A percentile compares a stretch with the other conserved stretches of the same genome.
Conservation (phyloP, 2,797 vertebrate genomes). For the Poeciliopsis presidionis region DNA sequence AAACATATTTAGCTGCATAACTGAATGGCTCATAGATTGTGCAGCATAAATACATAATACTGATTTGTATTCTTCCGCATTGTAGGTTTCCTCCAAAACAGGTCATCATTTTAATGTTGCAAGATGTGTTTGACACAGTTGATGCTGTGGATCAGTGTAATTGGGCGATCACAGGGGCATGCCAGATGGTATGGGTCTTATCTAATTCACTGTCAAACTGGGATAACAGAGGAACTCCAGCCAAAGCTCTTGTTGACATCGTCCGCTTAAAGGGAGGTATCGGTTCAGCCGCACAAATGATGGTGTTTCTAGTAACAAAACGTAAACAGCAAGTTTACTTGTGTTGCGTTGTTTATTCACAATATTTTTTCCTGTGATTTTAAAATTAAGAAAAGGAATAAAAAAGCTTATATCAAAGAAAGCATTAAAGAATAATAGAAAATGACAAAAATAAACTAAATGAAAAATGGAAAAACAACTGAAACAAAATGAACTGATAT, state of each 20-base stretch:
- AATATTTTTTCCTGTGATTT: background rate
- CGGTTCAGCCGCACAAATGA: background rate
- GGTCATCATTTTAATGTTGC: constrained; percentile 18
- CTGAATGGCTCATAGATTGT: background rate
- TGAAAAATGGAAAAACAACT: background rate
- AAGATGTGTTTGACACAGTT: constrained; percentile 50
- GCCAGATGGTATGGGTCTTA: constrained; percentile 61
- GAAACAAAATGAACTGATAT: background rate
- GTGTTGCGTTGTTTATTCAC: background rate
- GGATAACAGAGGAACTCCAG: constrained; percentile 50
- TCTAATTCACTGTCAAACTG: constrained; percentile 57
- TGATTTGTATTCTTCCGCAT: background rate
- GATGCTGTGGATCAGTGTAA: constrained; percentile 51
- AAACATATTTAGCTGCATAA: background rate
- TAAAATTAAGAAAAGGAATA: background rate
- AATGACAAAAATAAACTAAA: background rate
- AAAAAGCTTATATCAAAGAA: background rate
- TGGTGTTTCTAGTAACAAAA: constrained; percentile 21
- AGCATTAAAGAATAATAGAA: background rate
- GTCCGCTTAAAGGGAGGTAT: constrained; percentile 51
- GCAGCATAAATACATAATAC: background rate
- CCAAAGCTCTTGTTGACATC: constrained; percentile 62
- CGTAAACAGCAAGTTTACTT: background rate
- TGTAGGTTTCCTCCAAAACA: constrained; percentile 1
- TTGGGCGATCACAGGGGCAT: constrained; percentile 49